These are phyloP conservation scores for Sus scrofa DNA, from an alignment of 2,113 vertebrate species.

Conservation along the genomic window DNA sequence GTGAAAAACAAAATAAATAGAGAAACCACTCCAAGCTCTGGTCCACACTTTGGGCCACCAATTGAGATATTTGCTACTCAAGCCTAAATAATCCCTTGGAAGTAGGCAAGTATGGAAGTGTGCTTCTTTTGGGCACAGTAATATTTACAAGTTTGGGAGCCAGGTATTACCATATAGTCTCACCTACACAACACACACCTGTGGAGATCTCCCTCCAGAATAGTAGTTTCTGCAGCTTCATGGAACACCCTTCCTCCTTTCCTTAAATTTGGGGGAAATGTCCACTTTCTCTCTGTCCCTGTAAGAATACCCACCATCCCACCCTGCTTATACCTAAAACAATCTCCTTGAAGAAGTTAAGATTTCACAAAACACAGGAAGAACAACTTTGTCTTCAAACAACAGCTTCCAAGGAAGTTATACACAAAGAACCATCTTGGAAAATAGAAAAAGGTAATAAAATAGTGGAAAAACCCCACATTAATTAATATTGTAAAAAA, in stretches of 20 bases:
- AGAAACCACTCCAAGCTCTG: neutral
- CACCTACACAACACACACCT: neutral
- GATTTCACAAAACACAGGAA: too few relatives aligned
- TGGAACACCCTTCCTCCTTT: neutral
- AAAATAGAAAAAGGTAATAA: neutral
- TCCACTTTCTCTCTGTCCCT: neutral
- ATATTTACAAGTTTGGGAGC: neutral
- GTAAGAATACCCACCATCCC: neutral
- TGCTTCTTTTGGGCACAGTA: neutral
- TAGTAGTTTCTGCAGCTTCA: neutral
- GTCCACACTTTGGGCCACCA: neutral
- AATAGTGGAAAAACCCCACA: neutral
- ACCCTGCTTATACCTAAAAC: neutral
- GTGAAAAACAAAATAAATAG: neutral
- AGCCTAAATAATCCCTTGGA: neutral
- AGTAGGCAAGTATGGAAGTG: neutral
- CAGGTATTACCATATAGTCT: neutral
- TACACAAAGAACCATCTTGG: neutral
- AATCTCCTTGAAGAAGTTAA: neutral
- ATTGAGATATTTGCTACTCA: neutral
- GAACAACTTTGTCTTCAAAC: neutral
- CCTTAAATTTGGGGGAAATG: neutral
- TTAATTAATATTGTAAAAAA: neutral
- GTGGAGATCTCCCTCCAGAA: neutral
- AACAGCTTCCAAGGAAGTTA: neutral